Percentiles rank a stretch among this genome's conserved stretches.
phyloP scores from a whole-genome alignment of 2,888 invertebrate genomes.

The Drosophila nigricruria region DNA sequence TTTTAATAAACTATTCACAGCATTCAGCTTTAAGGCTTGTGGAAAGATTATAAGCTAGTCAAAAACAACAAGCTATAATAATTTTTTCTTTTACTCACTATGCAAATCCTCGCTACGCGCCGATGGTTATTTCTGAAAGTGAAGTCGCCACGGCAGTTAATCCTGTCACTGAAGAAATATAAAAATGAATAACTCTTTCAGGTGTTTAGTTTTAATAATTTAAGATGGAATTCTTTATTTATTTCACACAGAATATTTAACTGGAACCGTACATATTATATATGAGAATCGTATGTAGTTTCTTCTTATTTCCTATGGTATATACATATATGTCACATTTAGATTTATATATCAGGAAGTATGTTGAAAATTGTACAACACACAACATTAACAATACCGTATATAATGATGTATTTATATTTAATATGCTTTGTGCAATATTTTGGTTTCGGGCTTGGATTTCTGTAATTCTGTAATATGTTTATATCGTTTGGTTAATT shows the following conservation, averaged over 20 bases:
- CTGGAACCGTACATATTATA: slow-evolving; percentile 46
- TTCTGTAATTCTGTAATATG: slow-evolving; percentile 39
- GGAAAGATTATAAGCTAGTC: neutral
- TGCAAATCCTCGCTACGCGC: neutral
- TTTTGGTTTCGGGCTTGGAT: slow-evolving; percentile 51
- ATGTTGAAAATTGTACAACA: slow-evolving; percentile 27
- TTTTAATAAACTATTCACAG: neutral
- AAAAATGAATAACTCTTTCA: neutral
- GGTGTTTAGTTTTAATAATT: slow-evolving; percentile 54
- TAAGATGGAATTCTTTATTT: slow-evolving; percentile 60
- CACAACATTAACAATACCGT: slow-evolving; percentile 60
- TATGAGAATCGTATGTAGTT: slow-evolving; percentile 47
- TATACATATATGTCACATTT: slow-evolving; percentile 49
- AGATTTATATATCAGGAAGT: slow-evolving; percentile 46
- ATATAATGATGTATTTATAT: slow-evolving; percentile 15
- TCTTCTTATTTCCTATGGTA: slow-evolving; percentile 25
- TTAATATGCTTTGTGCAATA: slow-evolving; percentile 30
- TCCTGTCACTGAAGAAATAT: neutral
- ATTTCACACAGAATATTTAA: slow-evolving; percentile 72
- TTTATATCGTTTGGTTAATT: slow-evolving; percentile 37
- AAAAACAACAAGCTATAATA: neutral
- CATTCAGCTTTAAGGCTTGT: neutral
- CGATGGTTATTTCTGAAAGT: slow-evolving; percentile 2
- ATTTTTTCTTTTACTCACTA: neutral
- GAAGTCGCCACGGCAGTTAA: neutral